These are phyloP conservation scores for Megalurothrips usitatus DNA, from an alignment of 2,888 invertebrate species.

Conservation along the genomic window DNA sequence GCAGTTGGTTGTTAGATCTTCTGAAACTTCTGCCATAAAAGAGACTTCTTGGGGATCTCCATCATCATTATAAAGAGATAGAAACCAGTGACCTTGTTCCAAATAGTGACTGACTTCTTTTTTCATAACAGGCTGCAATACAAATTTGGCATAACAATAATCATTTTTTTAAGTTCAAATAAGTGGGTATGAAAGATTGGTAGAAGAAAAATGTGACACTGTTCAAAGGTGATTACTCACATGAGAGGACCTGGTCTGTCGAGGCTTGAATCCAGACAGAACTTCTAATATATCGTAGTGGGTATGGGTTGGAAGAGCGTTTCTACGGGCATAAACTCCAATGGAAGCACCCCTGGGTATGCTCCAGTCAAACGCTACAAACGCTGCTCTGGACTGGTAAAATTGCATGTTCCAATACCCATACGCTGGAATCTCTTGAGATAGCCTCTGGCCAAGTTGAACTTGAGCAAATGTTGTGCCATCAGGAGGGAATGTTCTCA, in stretches of 20 bases:
- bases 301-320: conserved; percentile 91
- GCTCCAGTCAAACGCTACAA: conserved; percentile 91
- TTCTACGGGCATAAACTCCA: conserved; percentile 90
- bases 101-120: conserved; percentile 92
- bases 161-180: conserved; percentile 26
- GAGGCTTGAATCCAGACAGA: conserved; percentile 81
- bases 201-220: background rate
- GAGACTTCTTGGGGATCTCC: conserved; percentile 84
- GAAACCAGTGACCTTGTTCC: conserved; percentile 95
- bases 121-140: conserved; percentile 70
- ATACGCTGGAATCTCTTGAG: conserved; percentile 86
- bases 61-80: conserved; percentile 93
- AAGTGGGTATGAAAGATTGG: conserved; percentile 21
- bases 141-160: conserved; percentile 28
- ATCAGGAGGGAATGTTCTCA: conserved; percentile 86
- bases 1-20: conserved; percentile 92
- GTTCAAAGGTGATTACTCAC: conserved; percentile 57
- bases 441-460: conserved; percentile 77
- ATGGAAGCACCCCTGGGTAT: conserved; percentile 88
- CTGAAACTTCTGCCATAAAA: conserved; percentile 77
- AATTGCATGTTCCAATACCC: conserved; percentile 98
- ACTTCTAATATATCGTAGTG: conserved; percentile 95
- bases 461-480: conserved; percentile 90
- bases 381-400: conserved; percentile 88
- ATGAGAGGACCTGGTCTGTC: conserved; percentile 78